Conservation (phyloP, 1,140 invertebrate genomes). For the Pteromalus puparum region DNA sequence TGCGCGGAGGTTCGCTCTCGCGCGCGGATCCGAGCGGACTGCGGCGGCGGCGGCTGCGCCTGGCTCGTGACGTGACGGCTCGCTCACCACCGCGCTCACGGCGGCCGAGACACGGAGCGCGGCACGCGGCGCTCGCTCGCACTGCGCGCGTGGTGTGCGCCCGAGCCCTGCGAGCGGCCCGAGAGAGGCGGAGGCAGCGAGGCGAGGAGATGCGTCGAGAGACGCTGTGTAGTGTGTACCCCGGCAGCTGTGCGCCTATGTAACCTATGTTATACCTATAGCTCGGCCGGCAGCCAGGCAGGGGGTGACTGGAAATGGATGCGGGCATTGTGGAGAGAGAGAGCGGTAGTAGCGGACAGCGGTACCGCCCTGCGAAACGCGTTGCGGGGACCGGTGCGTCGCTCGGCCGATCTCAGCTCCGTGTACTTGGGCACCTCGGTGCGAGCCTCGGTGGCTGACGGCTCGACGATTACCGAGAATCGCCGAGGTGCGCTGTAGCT, state of each 20-base stretch:
- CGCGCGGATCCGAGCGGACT: neutral
- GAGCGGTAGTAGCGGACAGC: too few species aligned
- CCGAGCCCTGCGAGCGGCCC: neutral
- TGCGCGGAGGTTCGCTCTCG: neutral
- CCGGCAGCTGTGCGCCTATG: neutral
- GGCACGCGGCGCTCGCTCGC: constrained; percentile 50
- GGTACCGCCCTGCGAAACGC: constrained; percentile 44
- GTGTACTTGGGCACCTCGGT: too few species aligned
- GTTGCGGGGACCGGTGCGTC: neutral
- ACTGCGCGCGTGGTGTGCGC: constrained; percentile 37
- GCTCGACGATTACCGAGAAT: too few species aligned
- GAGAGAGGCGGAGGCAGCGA: neutral
- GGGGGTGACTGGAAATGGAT: neutral
- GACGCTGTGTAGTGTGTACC: neutral
- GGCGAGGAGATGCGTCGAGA: neutral
- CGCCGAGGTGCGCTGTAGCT: too few species aligned
- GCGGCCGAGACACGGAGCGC: constrained; percentile 34
- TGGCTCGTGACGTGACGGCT: neutral
- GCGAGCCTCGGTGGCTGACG: too few species aligned
- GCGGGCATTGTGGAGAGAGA: neutral
- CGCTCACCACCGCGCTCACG: neutral
- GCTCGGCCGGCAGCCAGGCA: neutral
- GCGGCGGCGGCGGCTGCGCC: constrained; percentile 2
- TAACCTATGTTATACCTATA: too few species aligned
- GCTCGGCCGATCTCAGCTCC: neutral